phyloP scores from a whole-genome alignment of 2,888 invertebrate species.

The Halictus quadricinctus region DNA sequence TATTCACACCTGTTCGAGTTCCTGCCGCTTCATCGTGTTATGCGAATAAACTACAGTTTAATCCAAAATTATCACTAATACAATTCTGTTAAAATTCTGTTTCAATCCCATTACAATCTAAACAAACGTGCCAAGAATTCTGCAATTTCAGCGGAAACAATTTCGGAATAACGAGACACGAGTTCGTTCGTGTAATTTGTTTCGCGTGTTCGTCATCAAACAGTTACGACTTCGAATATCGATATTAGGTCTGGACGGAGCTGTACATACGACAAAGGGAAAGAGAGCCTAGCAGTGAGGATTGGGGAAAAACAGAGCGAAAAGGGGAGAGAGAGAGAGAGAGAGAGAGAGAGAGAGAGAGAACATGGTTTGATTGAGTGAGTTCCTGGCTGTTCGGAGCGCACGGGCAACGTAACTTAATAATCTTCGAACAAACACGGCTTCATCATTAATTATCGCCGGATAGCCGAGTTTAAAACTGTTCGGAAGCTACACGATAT shows the following conservation, averaged over 20 bases:
- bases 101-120: background rate
- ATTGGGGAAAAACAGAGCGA: background rate
- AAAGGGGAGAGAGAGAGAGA: background rate
- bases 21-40: background rate
- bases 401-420: conserved; percentile 72
- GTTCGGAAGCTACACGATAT: conserved; percentile 68
- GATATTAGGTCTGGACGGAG: conserved; percentile 14
- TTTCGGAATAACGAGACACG: background rate
- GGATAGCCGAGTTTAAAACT: conserved; percentile 78
- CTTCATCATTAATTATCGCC: conserved; percentile 77
- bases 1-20: background rate
- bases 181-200: background rate
- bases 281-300: background rate
- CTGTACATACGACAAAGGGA: conserved; percentile 5
- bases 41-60: background rate
- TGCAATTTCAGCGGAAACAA: background rate
- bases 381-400: conserved; percentile 39
- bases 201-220: conserved; percentile 1
- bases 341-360: background rate
- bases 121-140: background rate
- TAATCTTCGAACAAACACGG: conserved; percentile 76
- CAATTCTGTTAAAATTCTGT: background rate
- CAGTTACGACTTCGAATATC: conserved; percentile 44
- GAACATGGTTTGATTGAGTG: conserved; percentile 18
- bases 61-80: background rate